These are phyloP conservation scores for Acrocephalus arundinaceus DNA, from an alignment of 2,113 vertebrate genomes.

Conservation along the genomic window DNA sequence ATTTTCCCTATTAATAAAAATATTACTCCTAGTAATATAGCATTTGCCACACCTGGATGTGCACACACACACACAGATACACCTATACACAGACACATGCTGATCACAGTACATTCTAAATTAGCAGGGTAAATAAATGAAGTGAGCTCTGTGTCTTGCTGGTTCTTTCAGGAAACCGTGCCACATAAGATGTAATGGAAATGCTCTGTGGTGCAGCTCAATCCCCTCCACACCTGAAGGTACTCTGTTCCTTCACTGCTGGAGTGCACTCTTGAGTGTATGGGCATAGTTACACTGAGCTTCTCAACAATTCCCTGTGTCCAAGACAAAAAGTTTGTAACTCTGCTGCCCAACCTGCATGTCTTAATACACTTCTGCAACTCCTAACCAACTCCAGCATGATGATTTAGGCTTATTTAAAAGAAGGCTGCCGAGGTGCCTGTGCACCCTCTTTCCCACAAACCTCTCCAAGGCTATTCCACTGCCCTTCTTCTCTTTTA, in stretches of 20 bases:
- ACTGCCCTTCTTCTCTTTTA: neutral
- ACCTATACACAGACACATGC: neutral
- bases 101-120: neutral
- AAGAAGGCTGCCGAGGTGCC: neutral
- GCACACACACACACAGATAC: neutral
- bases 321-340: neutral
- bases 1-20: neutral
- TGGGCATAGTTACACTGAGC: accelerated
- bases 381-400: accelerated
- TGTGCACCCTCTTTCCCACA: neutral
- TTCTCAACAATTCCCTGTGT: neutral
- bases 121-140: neutral
- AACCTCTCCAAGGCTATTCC: neutral
- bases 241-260: neutral
- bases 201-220: neutral
- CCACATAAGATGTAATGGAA: neutral
- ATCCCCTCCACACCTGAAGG: neutral
- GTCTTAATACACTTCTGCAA: neutral
- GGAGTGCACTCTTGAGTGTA: neutral
- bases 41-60: neutral
- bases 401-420: neutral
- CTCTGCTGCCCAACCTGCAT: neutral
- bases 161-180: neutral
- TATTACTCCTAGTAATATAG: neutral
- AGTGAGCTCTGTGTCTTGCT: neutral